Conservation (phyloP, 2,797 vertebrate species). For the Emys orbicularis region DNA sequence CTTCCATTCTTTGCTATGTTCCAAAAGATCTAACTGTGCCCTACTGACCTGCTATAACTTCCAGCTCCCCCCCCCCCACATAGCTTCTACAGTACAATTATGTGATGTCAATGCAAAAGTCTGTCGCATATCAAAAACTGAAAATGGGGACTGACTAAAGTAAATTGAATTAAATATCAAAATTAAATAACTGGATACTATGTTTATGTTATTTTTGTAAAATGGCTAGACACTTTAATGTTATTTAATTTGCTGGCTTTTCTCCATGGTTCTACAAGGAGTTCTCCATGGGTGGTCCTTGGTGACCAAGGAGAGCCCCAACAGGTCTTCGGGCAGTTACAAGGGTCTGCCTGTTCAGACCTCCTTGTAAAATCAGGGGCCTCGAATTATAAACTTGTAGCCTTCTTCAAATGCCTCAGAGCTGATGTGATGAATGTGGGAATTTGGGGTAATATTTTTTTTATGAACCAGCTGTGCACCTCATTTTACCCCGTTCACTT, state of each 20-base stretch:
- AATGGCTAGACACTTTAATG: background rate
- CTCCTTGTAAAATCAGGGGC: background rate
- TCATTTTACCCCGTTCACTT: no score
- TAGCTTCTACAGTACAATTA: accelerated
- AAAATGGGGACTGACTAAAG: background rate
- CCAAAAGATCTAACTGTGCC: background rate
- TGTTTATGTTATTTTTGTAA: background rate
- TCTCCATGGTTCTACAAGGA: background rate
- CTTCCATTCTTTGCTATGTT: background rate
- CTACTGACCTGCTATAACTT: background rate
- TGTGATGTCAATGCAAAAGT: accelerated
- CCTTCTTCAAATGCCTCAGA: background rate
- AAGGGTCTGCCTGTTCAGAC: background rate
- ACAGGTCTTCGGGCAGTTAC: background rate
- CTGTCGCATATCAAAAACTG: background rate
- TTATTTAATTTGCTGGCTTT: background rate
- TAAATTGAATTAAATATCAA: background rate
- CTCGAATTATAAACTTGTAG: background rate
- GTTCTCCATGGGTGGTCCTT: accelerated
- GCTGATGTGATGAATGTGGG: no score
- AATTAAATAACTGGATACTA: background rate
- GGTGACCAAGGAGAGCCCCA: background rate
- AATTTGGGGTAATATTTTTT: no score
- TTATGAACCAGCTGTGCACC: no score
- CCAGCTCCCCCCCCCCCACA: background rate